A percentile compares a stretch with the other conserved stretches of the same genome.
These are phyloP conservation scores for Gulo gulo DNA, from an alignment of 2,113 vertebrate species.

Conservation along the genomic window DNA sequence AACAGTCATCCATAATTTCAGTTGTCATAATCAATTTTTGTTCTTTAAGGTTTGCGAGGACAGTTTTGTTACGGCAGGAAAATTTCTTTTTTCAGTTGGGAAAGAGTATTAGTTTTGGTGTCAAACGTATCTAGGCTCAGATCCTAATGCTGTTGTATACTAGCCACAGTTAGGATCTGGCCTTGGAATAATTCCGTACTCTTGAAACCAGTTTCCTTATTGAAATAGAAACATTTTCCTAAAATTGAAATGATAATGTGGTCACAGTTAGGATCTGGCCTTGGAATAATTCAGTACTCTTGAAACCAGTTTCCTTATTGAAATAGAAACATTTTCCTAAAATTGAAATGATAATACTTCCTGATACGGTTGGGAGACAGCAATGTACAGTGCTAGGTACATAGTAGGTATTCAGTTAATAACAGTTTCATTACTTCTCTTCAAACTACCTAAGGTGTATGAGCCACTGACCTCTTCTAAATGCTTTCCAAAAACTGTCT, in stretches of 20 bases:
- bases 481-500: not conserved
- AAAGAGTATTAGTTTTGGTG: not conserved
- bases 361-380: not conserved
- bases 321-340: not conserved
- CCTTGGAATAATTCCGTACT: not conserved
- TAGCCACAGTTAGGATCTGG: not conserved
- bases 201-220: not conserved
- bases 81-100: not conserved
- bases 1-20: not conserved
- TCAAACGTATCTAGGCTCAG: not conserved
- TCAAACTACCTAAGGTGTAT: not conserved
- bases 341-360: not conserved
- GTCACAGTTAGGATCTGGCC: not conserved
- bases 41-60: not conserved
- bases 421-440: not conserved
- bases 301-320: not conserved
- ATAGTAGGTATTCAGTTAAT: not conserved
- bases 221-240: no score
- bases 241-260: not conserved
- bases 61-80: conserved; percentile 23
- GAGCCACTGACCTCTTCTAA: not conserved
- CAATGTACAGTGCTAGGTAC: not conserved
- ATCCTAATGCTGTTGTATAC: not conserved
- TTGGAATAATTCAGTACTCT: not conserved
- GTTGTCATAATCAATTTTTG: not conserved